These are phyloP conservation scores for Antrozous pallidus DNA, from an alignment of 2,797 vertebrate genomes.

Conservation along the genomic window DNA sequence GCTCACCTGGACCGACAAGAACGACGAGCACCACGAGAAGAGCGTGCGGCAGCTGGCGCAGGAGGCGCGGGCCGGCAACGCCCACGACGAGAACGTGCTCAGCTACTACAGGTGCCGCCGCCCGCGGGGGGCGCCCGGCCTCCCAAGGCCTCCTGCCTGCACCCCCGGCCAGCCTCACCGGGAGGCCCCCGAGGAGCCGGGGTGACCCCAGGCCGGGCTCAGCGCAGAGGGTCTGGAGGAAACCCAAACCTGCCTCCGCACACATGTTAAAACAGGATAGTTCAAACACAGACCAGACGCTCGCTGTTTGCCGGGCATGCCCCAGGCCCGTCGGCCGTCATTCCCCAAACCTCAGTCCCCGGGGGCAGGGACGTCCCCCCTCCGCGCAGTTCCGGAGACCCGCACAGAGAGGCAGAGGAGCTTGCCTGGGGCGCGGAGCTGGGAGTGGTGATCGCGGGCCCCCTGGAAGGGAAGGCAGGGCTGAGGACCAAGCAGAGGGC, in stretches of 20 bases:
- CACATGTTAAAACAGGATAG: not conserved
- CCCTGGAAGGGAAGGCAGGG: fast-evolving
- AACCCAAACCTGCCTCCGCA: not conserved
- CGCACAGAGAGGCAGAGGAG: not conserved
- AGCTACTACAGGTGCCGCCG: slow-evolving; percentile 98
- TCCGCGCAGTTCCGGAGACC: not conserved
- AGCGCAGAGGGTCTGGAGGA: not conserved
- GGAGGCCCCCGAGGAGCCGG: not conserved
- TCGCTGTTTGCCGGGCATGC: not conserved
- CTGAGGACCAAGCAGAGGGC: not conserved
- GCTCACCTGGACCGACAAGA: slow-evolving; percentile 95
- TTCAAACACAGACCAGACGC: not conserved
- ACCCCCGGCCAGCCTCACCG: not conserved
- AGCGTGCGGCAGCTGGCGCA: slow-evolving; percentile 94
- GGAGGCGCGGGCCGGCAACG: slow-evolving; percentile 94
- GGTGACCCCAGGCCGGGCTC: not conserved
- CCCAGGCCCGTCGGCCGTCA: not conserved
- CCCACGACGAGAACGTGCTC: slow-evolving; percentile 94
- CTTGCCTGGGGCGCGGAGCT: not conserved
- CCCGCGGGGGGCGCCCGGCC: too few species aligned
- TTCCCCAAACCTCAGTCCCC: not conserved
- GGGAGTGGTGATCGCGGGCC: fast-evolving
- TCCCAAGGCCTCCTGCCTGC: not conserved
- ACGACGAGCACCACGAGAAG: slow-evolving; percentile 91
- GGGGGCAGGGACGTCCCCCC: not conserved